These are phyloP conservation scores for Epinephelus lanceolatus DNA, from an alignment of 2,113 vertebrate genomes.

Conservation along the genomic window DNA sequence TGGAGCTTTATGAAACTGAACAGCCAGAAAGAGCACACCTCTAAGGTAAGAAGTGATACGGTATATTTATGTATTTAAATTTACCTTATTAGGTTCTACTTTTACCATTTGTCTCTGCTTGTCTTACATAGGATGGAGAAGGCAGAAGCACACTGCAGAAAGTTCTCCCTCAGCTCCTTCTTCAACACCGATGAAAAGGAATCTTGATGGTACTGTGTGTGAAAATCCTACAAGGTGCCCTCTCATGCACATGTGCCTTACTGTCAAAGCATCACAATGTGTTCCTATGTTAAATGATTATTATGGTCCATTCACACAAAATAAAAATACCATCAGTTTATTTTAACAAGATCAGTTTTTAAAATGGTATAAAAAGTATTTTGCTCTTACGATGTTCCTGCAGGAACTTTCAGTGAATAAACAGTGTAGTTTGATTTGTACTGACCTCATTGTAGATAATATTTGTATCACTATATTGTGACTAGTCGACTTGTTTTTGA, in stretches of 20 bases:
- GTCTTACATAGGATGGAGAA: slow-evolving; percentile 75
- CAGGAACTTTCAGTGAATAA: background rate
- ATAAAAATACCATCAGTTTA: background rate
- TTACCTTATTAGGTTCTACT: background rate
- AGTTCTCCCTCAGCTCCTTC: slow-evolving; percentile 83
- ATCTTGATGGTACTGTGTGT: background rate
- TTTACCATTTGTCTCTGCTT: background rate
- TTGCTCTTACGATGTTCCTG: background rate
- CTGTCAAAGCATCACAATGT: background rate
- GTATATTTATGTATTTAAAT: too few relatives aligned
- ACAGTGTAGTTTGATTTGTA: background rate
- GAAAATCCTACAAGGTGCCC: background rate
- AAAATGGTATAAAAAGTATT: background rate
- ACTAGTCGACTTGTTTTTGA: background rate
- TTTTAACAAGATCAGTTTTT: slow-evolving; percentile 1
- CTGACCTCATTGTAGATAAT: background rate
- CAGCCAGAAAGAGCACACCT: slow-evolving; percentile 40
- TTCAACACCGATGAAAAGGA: slow-evolving; percentile 7
- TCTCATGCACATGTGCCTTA: background rate
- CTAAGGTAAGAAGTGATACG: slow-evolving; percentile 71
- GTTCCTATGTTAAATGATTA: background rate
- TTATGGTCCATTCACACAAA: background rate
- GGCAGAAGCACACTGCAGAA: slow-evolving; percentile 40
- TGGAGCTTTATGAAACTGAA: slow-evolving; percentile 81
- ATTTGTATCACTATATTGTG: slow-evolving; percentile 4